These are phyloP conservation scores for Parnassius smintheus DNA, from an alignment of 2,888 invertebrate species.

Conservation along the genomic window DNA sequence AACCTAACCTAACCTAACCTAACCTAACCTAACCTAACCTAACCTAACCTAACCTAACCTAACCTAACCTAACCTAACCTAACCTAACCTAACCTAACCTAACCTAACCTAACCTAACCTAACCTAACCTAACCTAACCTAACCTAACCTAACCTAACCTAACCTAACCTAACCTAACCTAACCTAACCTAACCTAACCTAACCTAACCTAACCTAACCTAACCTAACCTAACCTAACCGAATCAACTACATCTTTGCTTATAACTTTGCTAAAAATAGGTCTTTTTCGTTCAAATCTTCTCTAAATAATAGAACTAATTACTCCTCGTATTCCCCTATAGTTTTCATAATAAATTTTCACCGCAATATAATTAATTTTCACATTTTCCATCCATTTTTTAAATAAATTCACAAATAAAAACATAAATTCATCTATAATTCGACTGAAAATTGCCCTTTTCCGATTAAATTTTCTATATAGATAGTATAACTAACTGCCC, in stretches of 20 bases:
- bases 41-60: conserved; percentile 30
- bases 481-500: too few relatives aligned
- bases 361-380: too few relatives aligned
- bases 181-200: conserved; percentile 27
- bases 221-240: conserved; percentile 21
- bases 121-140: conserved; percentile 26
- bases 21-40: conserved; percentile 30
- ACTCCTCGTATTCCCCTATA: too few relatives aligned
- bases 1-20: conserved; percentile 31
- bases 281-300: too few relatives aligned
- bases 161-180: conserved; percentile 23
- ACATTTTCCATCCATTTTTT: too few relatives aligned
- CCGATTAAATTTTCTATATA: too few relatives aligned
- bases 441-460: too few relatives aligned
- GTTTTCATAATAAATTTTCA: too few relatives aligned
- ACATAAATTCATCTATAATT: too few relatives aligned
- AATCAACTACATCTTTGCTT: neutral
- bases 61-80: conserved; percentile 30
- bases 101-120: conserved; percentile 29
- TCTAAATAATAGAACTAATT: too few relatives aligned
- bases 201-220: conserved; percentile 26
- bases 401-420: too few relatives aligned
- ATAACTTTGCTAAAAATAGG: too few relatives aligned
- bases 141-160: conserved; percentile 28
- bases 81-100: conserved; percentile 30